Evolutionary conservation across 2,113 vertebrate species (phyloP), one percentile per base, ranked within the genome.

Genomic region (Falco punctatus): DNA sequence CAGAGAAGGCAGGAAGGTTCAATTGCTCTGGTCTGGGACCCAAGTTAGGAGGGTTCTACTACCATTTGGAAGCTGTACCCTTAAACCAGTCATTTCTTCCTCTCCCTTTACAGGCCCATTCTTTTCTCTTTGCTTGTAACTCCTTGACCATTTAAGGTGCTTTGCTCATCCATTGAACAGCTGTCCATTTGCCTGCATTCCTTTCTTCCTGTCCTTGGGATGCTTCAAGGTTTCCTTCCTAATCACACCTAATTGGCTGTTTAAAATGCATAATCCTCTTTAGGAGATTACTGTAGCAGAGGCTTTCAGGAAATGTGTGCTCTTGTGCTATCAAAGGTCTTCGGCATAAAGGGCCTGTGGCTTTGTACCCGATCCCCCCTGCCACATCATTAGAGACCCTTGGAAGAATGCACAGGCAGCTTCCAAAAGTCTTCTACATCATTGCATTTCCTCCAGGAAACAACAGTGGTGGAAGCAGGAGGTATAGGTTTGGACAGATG

Each of bases 241-340:
- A 97, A 96, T 96, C 5, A 0, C 54, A 55, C 67, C 71, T 96
- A 97, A 96, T 73, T 96, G 75, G 54, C 64, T 93, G 54, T 96
- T 94, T 90, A 94, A 93, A 97, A 97, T 20, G 26, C 26, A 78
- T 96, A 96, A 97, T 96, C 90, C 92, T 92, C 82, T 93, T 93
- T 58, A 83, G 67, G 86, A 94, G 81, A 83, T 92, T 92, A 66
- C 46, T 93, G 58, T 26, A 90, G 64, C 79, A 78, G 54, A 90
- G 62, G 74, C 75, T 94, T 93, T 70, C 85, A 77, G 79, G 78
- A 91, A 82, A 73, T 16, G 28, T 2, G 1, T 35, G 64, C 28
- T 78, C 46, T 24, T 73, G 58, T 6, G 11, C 77, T 86, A 67
- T 73, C 9, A 3, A 62, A 90, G 46, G 35, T 42, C 67, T 88